phyloP scores from a whole-genome alignment of 2,113 vertebrate species.

The Sus scrofa region DNA sequence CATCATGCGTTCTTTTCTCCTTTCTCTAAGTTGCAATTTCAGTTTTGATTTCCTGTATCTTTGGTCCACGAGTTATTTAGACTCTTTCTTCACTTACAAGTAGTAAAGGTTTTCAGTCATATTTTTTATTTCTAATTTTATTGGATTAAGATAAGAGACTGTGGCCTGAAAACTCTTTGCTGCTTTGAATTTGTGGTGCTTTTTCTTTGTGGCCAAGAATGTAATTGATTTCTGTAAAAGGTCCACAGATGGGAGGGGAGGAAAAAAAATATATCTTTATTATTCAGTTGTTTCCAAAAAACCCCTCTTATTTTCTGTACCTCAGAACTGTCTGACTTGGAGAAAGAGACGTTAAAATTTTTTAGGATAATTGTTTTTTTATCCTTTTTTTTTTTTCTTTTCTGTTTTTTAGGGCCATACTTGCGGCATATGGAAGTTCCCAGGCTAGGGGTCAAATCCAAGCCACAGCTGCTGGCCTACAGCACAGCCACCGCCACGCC shows the following conservation, averaged over 20 bases:
- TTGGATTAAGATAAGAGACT: background rate
- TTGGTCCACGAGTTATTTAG: conserved; percentile 40
- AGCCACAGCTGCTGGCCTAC: too few species aligned
- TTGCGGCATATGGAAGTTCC: too few species aligned
- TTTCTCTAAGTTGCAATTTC: background rate
- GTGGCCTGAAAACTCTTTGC: background rate
- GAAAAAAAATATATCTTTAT: background rate
- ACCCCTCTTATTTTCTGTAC: background rate
- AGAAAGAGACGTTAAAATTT: background rate
- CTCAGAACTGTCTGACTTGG: background rate
- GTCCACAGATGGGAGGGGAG: background rate
- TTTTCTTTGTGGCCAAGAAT: background rate
- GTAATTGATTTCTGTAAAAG: background rate
- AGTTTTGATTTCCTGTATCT: conserved; percentile 32
- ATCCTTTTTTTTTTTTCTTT: too few species aligned
- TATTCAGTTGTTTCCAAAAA: background rate
- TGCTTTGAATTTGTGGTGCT: background rate
- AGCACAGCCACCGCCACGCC: too few species aligned
- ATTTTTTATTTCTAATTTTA: conserved; percentile 50
- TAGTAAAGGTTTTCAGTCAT: background rate
- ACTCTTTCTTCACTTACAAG: conserved; percentile 37
- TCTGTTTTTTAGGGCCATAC: too few species aligned
- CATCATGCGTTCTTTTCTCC: background rate
- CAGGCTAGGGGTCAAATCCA: too few species aligned
- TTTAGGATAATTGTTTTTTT: background rate